Percentiles rank a stretch among this genome's conserved stretches.
These are phyloP conservation scores for Orchesellides sinensis DNA, from an alignment of 2,888 invertebrate species.

Conservation along the genomic window DNA sequence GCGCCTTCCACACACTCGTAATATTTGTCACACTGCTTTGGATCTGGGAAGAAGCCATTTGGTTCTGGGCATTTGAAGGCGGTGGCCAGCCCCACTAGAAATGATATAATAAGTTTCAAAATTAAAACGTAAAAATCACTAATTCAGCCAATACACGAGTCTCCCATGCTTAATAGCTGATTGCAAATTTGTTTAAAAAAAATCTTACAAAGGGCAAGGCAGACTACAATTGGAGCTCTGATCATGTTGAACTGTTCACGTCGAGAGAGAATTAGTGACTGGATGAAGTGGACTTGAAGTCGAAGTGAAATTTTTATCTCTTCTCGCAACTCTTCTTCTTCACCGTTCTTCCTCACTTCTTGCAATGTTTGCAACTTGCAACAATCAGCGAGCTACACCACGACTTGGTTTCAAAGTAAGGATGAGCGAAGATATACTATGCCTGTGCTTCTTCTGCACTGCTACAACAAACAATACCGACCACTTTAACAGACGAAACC, in stretches of 20 bases:
- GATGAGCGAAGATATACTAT: slow-evolving; percentile 39
- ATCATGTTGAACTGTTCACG: slow-evolving; percentile 65
- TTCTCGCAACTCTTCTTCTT: slow-evolving; percentile 46
- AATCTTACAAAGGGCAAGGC: slow-evolving; percentile 59
- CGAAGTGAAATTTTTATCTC: slow-evolving; percentile 55
- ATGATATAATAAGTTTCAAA: neutral
- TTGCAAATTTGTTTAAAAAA: neutral
- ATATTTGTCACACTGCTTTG: slow-evolving; percentile 91
- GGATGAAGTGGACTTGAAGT: slow-evolving; percentile 58
- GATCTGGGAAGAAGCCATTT: slow-evolving; percentile 89
- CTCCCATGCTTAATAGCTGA: neutral
- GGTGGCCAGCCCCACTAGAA: slow-evolving; percentile 67
- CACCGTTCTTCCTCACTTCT: slow-evolving; percentile 50
- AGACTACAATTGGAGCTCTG: slow-evolving; percentile 55
- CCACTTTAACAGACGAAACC: neutral
- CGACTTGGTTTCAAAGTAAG: slow-evolving; percentile 53
- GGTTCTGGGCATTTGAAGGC: slow-evolving; percentile 86
- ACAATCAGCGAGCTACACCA: slow-evolving; percentile 45
- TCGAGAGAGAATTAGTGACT: slow-evolving; percentile 59
- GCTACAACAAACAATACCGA: no score
- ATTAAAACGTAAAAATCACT: neutral
- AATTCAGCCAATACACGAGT: no score
- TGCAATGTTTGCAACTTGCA: slow-evolving; percentile 33
- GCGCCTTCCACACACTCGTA: slow-evolving; percentile 85
- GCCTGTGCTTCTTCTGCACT: slow-evolving; percentile 2